Evolutionary conservation across 2,888 invertebrate species (phyloP).

Genomic region (Nomada lathburiana): DNA sequence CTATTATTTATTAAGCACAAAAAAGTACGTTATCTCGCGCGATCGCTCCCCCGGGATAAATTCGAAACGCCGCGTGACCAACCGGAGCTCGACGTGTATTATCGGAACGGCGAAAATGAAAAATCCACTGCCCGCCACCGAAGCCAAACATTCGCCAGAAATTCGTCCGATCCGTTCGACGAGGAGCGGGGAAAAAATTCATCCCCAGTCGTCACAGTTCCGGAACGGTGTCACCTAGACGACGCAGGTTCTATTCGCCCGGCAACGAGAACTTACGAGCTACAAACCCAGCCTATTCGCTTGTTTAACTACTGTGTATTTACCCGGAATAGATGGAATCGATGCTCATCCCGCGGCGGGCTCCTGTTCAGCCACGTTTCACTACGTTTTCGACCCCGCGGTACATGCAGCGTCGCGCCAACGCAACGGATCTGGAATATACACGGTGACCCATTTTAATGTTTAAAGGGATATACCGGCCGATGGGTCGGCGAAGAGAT

Average conservation of each 20-base stretch:
- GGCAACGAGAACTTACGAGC: constrained; percentile 39
- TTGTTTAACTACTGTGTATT: constrained; percentile 45
- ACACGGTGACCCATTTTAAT: constrained; percentile 40
- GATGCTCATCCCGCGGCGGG: constrained; percentile 56
- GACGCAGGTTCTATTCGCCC: constrained; percentile 14
- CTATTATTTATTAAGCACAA: not conserved
- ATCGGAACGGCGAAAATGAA: constrained; percentile 30
- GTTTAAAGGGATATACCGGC: constrained; percentile 11
- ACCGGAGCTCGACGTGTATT: not conserved
- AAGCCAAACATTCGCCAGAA: constrained; percentile 43
- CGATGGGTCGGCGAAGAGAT: not conserved
- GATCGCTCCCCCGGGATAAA: not conserved
- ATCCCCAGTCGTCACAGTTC: constrained; percentile 24
- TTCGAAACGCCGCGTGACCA: constrained; percentile 9
- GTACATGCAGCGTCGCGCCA: constrained; percentile 10
- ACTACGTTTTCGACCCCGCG: constrained; percentile 46
- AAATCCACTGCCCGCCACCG: constrained; percentile 24
- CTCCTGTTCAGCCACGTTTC: constrained; percentile 42
- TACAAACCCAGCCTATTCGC: constrained; percentile 30
- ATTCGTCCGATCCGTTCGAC: not conserved
- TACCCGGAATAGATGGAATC: constrained; percentile 61
- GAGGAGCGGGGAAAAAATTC: constrained; percentile 6
- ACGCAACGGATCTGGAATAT: not conserved
- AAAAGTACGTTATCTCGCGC: not conserved
- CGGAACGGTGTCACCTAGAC: constrained; percentile 42